Evolutionary conservation across 2,113 vertebrate genomes (phyloP), one percentile per base, ranked within the genome.

Genomic region (Phylloscopus whistleri): DNA sequence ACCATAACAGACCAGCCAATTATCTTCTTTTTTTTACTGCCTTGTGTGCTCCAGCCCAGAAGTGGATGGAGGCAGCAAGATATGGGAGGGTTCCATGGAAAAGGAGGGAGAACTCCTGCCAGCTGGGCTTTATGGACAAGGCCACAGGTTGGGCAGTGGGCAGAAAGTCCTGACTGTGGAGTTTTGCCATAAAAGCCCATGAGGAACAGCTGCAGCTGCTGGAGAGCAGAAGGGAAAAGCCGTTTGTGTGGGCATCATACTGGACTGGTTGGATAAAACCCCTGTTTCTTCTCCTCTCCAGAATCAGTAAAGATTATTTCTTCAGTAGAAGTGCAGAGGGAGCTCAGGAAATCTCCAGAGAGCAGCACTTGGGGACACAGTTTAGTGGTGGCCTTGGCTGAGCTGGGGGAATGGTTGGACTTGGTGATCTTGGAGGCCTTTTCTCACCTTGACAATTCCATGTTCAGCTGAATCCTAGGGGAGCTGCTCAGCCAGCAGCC

Each of bases 401-500:
- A 16, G n/a, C 24, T 73, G 67, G 31, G 14, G 9, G 7, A 55
- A 62, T 48, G 48, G 21, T 31, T 69, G 39, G 20, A 16, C 8
- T 43, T 19, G 21, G 16, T 48, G 26, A 13, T 11, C 21, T 48
- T 49, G 35, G 55, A 49, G 26, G 30, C 4, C 3, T 49, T 90
- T 27, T 35, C 39, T 31, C 44, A 48, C 30, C n/a, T 68, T 1
- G 13, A 5, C 39, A 33, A 31, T 53, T 21, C 46, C 70, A 21
- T 15, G 37, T 74, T 76, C 62, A 52, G 63, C 69, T 89, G 73
- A 43, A 27, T 11, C n/a, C 89, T 43, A 43, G 63, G 33, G 55
- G 27, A 52, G 28, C n/a, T 72, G 56, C 16, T 43, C 77, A 87
- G 22, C 41, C 73, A 53, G 87, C 88, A 95, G 92, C 70, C 26